Percentiles rank a stretch among this genome's conserved stretches.
Conservation (phyloP, 2,113 vertebrate genomes). For the Centropus unirufus region DNA sequence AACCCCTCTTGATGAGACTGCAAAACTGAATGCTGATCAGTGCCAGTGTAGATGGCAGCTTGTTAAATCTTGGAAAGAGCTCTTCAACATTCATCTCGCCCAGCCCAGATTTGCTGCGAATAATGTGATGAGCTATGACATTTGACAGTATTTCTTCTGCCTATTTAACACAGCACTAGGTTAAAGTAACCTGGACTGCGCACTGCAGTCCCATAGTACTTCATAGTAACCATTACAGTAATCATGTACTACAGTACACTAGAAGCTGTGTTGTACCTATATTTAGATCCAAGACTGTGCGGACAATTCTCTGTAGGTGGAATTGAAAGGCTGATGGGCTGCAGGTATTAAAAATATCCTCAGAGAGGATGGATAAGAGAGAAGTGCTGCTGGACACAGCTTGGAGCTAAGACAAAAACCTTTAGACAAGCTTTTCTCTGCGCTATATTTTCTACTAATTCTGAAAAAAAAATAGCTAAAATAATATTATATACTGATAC, state of each 20-base stretch:
- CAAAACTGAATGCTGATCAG: background rate
- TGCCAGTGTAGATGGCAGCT: background rate
- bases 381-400: background rate
- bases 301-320: constrained; percentile 12
- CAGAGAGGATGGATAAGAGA: background rate
- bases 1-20: background rate
- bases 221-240: background rate
- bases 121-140: background rate
- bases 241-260: background rate
- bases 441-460: background rate
- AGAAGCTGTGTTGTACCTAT: constrained; percentile 7
- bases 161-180: background rate
- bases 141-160: background rate
- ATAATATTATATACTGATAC: background rate
- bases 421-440: background rate
- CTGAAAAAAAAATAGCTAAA: background rate
- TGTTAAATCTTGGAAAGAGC: background rate
- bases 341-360: background rate
- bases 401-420: background rate
- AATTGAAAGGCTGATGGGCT: constrained; percentile 27
- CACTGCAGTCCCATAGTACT: background rate
- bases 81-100: background rate
- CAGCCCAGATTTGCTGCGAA: background rate
- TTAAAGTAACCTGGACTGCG: constrained; percentile 21
- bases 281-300: constrained; percentile 42